Percentiles rank a stretch among this genome's conserved stretches.
Evolutionary conservation across 2,113 vertebrate species (phyloP).

Genomic region (Clarias gariepinus): DNA sequence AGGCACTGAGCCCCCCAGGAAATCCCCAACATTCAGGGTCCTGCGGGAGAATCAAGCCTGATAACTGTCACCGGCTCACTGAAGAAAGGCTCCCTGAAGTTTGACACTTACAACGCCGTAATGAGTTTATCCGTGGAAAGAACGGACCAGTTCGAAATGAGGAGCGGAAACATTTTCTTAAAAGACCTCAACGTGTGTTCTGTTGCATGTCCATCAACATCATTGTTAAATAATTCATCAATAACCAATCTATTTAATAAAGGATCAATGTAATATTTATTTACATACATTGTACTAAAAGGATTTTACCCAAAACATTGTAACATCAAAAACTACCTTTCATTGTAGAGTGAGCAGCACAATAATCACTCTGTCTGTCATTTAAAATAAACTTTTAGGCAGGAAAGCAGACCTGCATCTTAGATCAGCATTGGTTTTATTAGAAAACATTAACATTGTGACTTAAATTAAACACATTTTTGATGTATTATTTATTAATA

Average conservation of each 20-base stretch:
- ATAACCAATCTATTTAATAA: too few species aligned
- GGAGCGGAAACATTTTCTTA: slow-evolving; percentile 6
- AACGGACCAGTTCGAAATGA: not conserved
- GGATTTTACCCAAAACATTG: not conserved
- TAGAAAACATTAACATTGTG: not conserved
- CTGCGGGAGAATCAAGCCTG: slow-evolving; percentile 38
- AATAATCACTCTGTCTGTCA: not conserved
- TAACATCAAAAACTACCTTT: not conserved
- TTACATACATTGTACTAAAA: too few species aligned
- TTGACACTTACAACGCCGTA: slow-evolving; percentile 29
- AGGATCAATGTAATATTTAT: not conserved
- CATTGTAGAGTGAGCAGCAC: not conserved
- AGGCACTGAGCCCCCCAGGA: slow-evolving; percentile 42
- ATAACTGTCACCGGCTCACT: slow-evolving; percentile 40
- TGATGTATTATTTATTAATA: too few species aligned
- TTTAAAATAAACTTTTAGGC: not conserved
- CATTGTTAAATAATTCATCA: not conserved
- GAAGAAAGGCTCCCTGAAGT: slow-evolving; percentile 35
- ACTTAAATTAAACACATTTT: too few species aligned
- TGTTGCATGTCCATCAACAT: not conserved
- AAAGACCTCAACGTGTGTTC: not conserved
- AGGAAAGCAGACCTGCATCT: not conserved
- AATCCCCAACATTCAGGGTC: slow-evolving; percentile 36
- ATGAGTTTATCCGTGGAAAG: slow-evolving; percentile 35
- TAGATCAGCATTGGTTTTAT: not conserved